Evolutionary conservation across 2,888 invertebrate genomes (phyloP).

Genomic region (Nemurella pictetii): DNA sequence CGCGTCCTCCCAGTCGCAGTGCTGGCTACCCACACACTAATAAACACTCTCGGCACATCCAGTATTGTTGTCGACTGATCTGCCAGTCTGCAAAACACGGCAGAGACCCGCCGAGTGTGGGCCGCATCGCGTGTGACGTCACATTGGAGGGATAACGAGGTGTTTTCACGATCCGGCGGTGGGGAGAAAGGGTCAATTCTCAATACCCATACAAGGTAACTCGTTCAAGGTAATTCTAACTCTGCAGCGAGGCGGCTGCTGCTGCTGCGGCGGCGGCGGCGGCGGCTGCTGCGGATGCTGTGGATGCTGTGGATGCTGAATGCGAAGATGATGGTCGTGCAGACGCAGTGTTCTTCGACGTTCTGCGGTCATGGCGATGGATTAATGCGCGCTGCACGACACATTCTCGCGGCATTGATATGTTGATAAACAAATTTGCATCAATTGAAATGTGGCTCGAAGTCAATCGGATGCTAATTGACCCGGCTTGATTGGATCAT

Average conservation of each 20-base stretch:
- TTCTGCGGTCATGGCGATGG: neutral
- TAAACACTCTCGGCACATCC: neutral
- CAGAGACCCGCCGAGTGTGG: neutral
- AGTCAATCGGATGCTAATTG: neutral
- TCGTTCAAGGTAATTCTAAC: conserved; percentile 10
- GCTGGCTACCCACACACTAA: neutral
- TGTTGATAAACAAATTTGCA: neutral
- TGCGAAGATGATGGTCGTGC: neutral
- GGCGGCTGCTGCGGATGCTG: neutral
- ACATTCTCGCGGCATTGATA: neutral
- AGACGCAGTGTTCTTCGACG: neutral
- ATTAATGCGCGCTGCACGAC: neutral
- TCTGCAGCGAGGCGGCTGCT: neutral
- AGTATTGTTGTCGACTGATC: neutral
- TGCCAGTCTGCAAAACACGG: neutral
- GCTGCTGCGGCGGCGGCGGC: neutral
- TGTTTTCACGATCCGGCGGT: neutral
- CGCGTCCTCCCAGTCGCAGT: too few species aligned
- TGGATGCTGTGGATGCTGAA: neutral
- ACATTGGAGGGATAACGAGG: neutral
- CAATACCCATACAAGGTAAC: conserved; percentile 19
- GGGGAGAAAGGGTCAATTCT: conserved; percentile 25
- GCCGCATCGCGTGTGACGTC: neutral
- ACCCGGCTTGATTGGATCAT: neutral
- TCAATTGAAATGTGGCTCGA: neutral